Evolutionary conservation across 2,888 invertebrate species (phyloP).

Genomic region (Sinelater perroti): DNA sequence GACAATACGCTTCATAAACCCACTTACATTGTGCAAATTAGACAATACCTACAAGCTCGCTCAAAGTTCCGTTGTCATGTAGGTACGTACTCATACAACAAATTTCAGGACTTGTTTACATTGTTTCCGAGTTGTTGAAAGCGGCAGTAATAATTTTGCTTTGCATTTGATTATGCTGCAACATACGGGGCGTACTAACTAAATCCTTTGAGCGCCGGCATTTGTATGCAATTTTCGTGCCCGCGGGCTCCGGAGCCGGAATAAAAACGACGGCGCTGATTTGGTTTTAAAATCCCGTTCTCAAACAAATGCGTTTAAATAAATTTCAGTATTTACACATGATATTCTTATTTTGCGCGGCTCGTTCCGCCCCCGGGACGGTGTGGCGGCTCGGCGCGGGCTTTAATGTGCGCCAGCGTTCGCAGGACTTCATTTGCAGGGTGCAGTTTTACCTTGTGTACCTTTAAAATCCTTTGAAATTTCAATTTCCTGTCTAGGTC

Average conservation of each 20-base stretch:
- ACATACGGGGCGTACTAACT: conserved; percentile 7
- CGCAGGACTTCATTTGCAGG: too few relatives aligned
- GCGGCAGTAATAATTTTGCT: conserved; percentile 18
- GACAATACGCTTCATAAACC: conserved; percentile 38
- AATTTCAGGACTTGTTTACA: conserved; percentile 30
- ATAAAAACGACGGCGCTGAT: too few relatives aligned
- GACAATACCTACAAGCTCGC: conserved; percentile 29
- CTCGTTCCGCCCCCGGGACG: too few relatives aligned
- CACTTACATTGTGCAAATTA: conserved; percentile 36
- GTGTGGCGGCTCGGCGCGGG: too few relatives aligned
- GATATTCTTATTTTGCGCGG: too few relatives aligned
- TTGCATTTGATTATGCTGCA: conserved; percentile 19
- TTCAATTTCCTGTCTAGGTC: too few relatives aligned
- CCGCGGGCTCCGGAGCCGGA: neutral
- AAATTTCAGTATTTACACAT: too few relatives aligned
- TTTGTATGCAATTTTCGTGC: conserved; percentile 15
- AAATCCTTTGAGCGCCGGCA: conserved; percentile 12
- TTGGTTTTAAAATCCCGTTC: too few relatives aligned
- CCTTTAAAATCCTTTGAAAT: too few relatives aligned
- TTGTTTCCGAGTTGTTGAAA: conserved; percentile 16
- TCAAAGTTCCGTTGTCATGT: conserved; percentile 29
- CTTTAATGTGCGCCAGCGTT: too few relatives aligned
- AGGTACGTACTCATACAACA: conserved; percentile 28
- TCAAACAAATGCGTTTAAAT: too few relatives aligned
- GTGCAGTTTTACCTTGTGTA: too few relatives aligned